Conservation (phyloP, 2,113 vertebrate species). For the Cavia aperea region DNA sequence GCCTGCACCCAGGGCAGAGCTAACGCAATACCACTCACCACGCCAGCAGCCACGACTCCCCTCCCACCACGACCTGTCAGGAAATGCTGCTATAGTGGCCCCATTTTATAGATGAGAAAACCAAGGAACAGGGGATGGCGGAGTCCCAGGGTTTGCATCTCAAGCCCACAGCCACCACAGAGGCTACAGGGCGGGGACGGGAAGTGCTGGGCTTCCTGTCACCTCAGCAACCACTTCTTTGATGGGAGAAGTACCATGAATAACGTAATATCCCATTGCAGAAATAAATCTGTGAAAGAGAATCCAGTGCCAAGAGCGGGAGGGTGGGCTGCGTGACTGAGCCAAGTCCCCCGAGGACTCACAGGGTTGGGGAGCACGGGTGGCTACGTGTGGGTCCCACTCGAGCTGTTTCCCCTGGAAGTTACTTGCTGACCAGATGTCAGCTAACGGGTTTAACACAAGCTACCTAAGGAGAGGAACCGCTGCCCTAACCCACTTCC, state of each 20-base stretch:
- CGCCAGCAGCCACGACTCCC: fast-evolving
- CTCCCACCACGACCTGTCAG: fast-evolving
- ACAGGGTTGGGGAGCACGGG: not conserved
- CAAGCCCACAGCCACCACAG: fast-evolving
- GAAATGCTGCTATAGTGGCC: not conserved
- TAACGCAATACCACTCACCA: fast-evolving
- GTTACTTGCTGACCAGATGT: not conserved
- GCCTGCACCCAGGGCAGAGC: not conserved
- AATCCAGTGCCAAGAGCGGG: not conserved
- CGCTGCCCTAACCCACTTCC: too few species aligned
- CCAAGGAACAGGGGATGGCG: fast-evolving
- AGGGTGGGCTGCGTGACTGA: not conserved
- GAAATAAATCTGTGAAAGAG: not conserved
- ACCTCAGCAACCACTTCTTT: not conserved
- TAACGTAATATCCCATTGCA: not conserved
- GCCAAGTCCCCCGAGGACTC: not conserved
- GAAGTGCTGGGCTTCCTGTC: not conserved
- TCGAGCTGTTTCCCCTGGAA: not conserved
- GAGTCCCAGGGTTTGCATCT: not conserved
- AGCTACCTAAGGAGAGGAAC: not conserved
- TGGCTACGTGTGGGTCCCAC: not conserved
- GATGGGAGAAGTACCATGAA: not conserved
- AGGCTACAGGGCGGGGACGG: fast-evolving
- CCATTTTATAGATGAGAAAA: not conserved
- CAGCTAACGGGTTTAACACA: not conserved